Base-by-base conservation (phyloP, 2,888 invertebrate genomes). In the Dryadula phaetusa region DNA sequence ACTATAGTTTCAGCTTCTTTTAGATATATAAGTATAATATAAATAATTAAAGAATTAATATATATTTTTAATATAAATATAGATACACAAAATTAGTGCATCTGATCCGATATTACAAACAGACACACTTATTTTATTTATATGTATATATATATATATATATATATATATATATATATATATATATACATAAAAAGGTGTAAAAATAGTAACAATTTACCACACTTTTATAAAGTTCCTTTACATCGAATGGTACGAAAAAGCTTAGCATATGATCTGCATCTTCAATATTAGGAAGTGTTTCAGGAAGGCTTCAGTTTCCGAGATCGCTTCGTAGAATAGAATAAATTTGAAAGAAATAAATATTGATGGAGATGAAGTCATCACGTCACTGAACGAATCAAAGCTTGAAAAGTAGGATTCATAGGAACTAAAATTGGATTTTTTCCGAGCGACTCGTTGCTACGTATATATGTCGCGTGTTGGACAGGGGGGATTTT, bases 311-410 rank as follows among this genome's bases (percentile, higher is more conserved):
- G 84, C 86, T 86, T 3, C 88, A 87, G 87, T 88, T 88, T 87
- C 85, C 87, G 85, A 82, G 81, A 82, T 86, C 84, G 84, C 77
- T 83, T 71, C 77, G 74, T 79, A 79, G 85, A 89, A 87, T 90
- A 88, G 90, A 91, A 90, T 91, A 91, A 90, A 90, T 91, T 91
- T 90, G 88, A 90, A 65, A 46, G 62, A 66, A 70, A 79, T 77
- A 79, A 78, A 76, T 74, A 73, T 76, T 76, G 75, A 74, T 60
- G 40, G 53, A 74, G 74, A 75, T 70, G 70, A 74, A 74, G 74
- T 74, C 60, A 66, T 64, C 54, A 63, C 73, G 75, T 62, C 37
- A 34, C 34, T n/a, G 28, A 53, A 54, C 54, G 34, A 54, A 47
- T 47, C 44, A 25, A 64, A 40, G 32, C 40, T 54, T 22, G 62